phyloP scores from a whole-genome alignment of 2,797 vertebrate genomes.

The Etheostoma perlongum region DNA sequence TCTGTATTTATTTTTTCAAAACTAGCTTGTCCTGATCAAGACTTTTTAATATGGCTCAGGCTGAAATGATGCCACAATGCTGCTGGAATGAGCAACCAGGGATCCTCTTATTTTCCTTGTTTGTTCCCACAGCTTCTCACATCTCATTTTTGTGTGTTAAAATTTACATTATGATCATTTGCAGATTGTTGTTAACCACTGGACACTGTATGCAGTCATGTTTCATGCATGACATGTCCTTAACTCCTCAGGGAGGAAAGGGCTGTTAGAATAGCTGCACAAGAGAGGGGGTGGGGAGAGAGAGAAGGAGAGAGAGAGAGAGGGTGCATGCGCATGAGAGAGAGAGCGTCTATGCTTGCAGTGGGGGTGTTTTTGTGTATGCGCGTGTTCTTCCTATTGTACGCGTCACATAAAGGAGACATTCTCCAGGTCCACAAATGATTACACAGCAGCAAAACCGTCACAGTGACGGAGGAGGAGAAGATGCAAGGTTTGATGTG shows the following conservation, averaged over 20 bases:
- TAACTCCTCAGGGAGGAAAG: constrained; percentile 47
- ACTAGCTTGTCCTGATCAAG: neutral
- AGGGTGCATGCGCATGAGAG: constrained; percentile 43
- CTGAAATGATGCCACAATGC: neutral
- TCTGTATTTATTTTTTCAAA: neutral
- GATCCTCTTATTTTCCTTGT: neutral
- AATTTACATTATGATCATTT: neutral
- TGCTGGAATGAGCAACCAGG: neutral
- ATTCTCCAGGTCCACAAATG: constrained; percentile 59
- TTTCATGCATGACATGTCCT: constrained; percentile 69
- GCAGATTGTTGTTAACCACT: constrained; percentile 6
- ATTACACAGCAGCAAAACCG: constrained; percentile 49
- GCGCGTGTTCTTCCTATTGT: constrained; percentile 49
- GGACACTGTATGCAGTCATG: constrained; percentile 40
- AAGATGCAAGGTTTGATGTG: constrained; percentile 63
- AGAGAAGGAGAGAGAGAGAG: constrained; percentile 23
- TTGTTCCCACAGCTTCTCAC: neutral
- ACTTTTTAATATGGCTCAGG: neutral
- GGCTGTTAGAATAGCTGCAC: constrained; percentile 37
- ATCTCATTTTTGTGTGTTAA: neutral
- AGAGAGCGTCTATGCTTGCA: constrained; percentile 54
- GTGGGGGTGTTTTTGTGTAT: constrained; percentile 57
- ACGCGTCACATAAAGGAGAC: constrained; percentile 67
- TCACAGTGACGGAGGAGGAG: constrained; percentile 66
- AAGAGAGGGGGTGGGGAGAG: constrained; percentile 56